phyloP scores from a whole-genome alignment of 1,140 invertebrate species.

The Drosophila baimaii region DNA sequence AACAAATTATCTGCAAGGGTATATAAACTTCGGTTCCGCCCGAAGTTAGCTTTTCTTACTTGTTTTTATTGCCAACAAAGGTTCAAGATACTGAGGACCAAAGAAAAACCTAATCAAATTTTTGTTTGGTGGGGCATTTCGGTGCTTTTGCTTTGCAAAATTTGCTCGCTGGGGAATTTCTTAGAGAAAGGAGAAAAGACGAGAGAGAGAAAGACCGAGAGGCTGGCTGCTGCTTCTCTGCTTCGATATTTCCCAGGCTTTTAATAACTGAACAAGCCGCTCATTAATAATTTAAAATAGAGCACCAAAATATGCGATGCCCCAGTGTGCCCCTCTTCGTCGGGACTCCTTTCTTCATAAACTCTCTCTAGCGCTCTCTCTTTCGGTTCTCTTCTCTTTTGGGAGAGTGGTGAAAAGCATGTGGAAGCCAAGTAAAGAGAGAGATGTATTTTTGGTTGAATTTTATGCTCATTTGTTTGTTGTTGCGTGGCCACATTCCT shows the following conservation, averaged over 20 bases:
- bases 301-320: slow-evolving; percentile 74
- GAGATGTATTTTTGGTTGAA: slow-evolving; percentile 11
- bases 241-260: slow-evolving; percentile 72
- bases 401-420: slow-evolving; percentile 28
- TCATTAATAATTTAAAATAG: slow-evolving; percentile 83
- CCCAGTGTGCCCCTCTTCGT: slow-evolving; percentile 33
- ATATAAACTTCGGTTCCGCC: too few relatives aligned
- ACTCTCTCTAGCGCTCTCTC: background rate
- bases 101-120: slow-evolving; percentile 66
- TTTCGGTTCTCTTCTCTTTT: background rate
- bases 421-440: slow-evolving; percentile 10
- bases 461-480: slow-evolving; percentile 26
- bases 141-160: slow-evolving; percentile 39
- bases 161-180: slow-evolving; percentile 15
- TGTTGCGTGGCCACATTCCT: slow-evolving; percentile 51
- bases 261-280: slow-evolving; percentile 83
- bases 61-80: slow-evolving; percentile 38
- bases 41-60: too few relatives aligned
- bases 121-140: slow-evolving; percentile 9
- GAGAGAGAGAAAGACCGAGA: background rate
- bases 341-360: background rate
- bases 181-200: slow-evolving; percentile 12
- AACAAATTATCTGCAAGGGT: too few relatives aligned
- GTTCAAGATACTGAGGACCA: slow-evolving; percentile 34
- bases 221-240: slow-evolving; percentile 28